Base-by-base conservation (phyloP, 2,113 vertebrate species). In the Noctilio leporinus region DNA sequence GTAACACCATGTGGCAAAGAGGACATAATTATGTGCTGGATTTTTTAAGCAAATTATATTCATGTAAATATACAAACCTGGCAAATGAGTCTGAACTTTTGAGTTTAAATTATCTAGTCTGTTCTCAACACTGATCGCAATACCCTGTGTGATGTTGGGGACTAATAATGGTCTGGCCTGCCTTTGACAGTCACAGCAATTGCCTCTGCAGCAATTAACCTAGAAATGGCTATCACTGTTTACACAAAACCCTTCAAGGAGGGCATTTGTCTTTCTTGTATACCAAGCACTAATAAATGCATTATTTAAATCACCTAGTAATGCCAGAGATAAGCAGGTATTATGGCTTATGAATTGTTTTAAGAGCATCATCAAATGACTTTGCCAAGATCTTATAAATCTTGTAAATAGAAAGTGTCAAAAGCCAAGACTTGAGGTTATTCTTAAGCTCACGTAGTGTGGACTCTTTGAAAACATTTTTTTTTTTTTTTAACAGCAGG, bases 341-440 rank as follows among this genome's bases (percentile, higher is more conserved):
- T 78, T 85, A 65, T 94, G 93, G 65, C 35, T 83, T 80, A 95
- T 64, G 64, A 96, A 70, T 76, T 95, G 26, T 85, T 86, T 91
- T 91, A 94, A 87, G 73, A 49, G 45, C 65, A 3, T 82, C 67
- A 38, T 70, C 93, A 93, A 76, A 49, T 92, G 76, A 80, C n/a
- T 89, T 95, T 86, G 88, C 24, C 40, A 91, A 93, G 65, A 80
- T 95, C 57, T 89, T 95, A 91, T 45, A 64, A 89, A 75, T 80
- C 69, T 93, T 91, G 86, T 45, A 75, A 94, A 75, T 80, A 85
- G 35, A 59, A 85, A 75, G 4, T 43, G 51, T 43, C 24, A 89
- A 49, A 76, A 89, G 24, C 9, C 53, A 40, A 67, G 55, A 53
- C n/a, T 88, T n/a, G n/a, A 94, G 73, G 12, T 47, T 45, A 28